Base-by-base conservation (phyloP, 2,888 invertebrate species). In the Athrips mouffetella region DNA sequence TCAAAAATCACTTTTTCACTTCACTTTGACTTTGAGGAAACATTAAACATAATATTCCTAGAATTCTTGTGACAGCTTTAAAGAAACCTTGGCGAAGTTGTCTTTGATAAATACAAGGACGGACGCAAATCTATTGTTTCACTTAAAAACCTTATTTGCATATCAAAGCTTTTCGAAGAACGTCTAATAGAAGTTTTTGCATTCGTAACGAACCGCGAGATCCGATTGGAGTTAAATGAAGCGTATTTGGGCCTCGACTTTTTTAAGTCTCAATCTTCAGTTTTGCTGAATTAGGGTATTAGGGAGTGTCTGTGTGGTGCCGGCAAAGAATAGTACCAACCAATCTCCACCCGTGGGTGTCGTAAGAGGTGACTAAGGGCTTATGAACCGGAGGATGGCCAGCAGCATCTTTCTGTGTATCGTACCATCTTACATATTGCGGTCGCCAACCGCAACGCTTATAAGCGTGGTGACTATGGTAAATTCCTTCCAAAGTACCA, bases 171-270 rank as follows among this genome's bases (percentile, higher is more conserved):
- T 51, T 59, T 65, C 60, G 68, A 66, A 66, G 71, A 79, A 73
- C 76, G 67, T 72, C 70, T 76, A 41, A 21, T 21, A 37, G 11
- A 37, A 37, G 37, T 37, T 37, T 37, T 37, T 37, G 81, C 78
- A 84, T 82, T 74, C 54, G 66, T 84, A 83, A 83, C 77, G 79
- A 84, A 78, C 74, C 73, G 57, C 67, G 63, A 65, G 63, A 76
- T 79, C 80, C 77, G 67, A 80, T 80, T 67, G 59, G 67, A 72
- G 72, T 73, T 73, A 71, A 76, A 78, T 78, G 70, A 76, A 72
- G 62, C 72, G 60, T 67, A 53, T 54, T 58, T 48, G 61, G 57
- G 48, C 51, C 49, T 57, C 21, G 25, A 49, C 29, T 27, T 45
- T 40, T 48, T 20, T 37, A 49, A 40, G 35, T 45, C 33, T 7